A percentile compares a stretch with the other conserved stretches of the same genome.
Conservation (phyloP, 2,888 invertebrate genomes). For the Drosophila infuscata region DNA sequence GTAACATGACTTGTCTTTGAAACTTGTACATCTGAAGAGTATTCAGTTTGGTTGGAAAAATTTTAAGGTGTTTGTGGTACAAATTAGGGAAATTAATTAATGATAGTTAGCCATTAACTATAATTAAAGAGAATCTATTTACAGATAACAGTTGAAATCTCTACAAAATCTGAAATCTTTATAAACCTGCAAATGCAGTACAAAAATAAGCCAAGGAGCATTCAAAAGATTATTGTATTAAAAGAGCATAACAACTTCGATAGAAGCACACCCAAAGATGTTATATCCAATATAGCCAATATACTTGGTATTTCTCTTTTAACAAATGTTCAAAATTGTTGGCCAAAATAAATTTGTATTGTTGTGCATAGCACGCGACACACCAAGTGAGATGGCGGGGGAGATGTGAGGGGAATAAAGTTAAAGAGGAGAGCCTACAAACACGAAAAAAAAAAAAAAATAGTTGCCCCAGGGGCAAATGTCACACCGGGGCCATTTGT, state of each 20-base stretch:
- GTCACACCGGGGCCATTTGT: constrained; percentile 68
- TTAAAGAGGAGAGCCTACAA: constrained; percentile 4
- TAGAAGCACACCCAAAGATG: too few species aligned
- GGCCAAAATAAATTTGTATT: constrained; percentile 58
- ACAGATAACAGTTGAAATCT: background rate
- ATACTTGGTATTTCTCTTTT: constrained; percentile 50
- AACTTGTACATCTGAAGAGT: background rate
- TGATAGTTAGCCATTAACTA: background rate
- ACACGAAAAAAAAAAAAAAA: background rate
- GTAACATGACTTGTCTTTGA: background rate
- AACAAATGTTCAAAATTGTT: constrained; percentile 70
- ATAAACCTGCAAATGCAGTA: background rate
- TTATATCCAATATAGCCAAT: constrained; percentile 8
- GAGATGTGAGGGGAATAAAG: background rate
- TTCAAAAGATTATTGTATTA: background rate
- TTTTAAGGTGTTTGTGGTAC: background rate
- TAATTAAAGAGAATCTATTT: background rate
- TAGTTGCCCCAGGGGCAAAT: constrained; percentile 66
- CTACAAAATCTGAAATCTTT: background rate
- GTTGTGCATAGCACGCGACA: constrained; percentile 74
- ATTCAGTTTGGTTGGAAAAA: background rate
- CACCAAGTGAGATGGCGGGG: constrained; percentile 20
- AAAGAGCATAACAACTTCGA: constrained; percentile 20
- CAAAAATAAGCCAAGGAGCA: background rate
- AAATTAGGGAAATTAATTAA: background rate